Percentiles rank a stretch among this genome's conserved stretches.
Evolutionary conservation across 2,888 invertebrate species (phyloP).

Genomic region (Scrobipalpa costella): DNA sequence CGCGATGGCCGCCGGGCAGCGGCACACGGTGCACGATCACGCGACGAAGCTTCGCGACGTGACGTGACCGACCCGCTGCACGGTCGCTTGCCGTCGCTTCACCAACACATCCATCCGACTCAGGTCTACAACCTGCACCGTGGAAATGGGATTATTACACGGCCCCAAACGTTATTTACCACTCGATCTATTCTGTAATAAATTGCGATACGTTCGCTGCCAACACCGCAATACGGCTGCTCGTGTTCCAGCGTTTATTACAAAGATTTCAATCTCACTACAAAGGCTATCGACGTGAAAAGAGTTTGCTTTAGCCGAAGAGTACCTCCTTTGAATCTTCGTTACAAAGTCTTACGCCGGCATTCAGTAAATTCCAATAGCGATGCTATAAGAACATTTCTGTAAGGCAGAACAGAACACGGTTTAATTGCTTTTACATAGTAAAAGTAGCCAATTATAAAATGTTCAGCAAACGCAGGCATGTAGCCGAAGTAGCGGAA

Average conservation of each 20-base stretch:
- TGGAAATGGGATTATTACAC: conserved; percentile 75
- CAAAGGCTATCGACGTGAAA: background rate
- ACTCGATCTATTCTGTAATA: conserved; percentile 48
- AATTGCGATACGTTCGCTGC: conserved; percentile 15
- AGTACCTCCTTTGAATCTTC: background rate
- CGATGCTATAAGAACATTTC: conserved; percentile 14
- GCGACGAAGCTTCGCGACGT: no score
- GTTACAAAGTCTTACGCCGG: conserved; percentile 5
- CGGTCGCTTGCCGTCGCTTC: conserved; percentile 12
- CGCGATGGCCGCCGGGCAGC: conserved; percentile 37
- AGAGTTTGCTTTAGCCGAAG: conserved; percentile 3
- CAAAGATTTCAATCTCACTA: conserved; percentile 3
- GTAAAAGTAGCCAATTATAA: conserved; percentile 51
- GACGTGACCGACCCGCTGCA: conserved; percentile 17
- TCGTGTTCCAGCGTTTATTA: conserved; percentile 13
- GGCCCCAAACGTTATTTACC: conserved; percentile 64
- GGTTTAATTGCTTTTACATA: conserved; percentile 42
- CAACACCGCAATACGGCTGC: conserved; percentile 6
- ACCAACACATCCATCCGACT: conserved; percentile 32
- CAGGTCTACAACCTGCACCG: conserved; percentile 70
- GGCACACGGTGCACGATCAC: conserved; percentile 50
- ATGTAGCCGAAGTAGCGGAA: conserved; percentile 46
- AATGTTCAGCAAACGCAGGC: conserved; percentile 45
- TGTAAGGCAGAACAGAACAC: conserved; percentile 14
- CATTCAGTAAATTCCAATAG: conserved; percentile 18